Conservation (phyloP, 2,113 vertebrate species). For the Brienomyrus longianalis region DNA sequence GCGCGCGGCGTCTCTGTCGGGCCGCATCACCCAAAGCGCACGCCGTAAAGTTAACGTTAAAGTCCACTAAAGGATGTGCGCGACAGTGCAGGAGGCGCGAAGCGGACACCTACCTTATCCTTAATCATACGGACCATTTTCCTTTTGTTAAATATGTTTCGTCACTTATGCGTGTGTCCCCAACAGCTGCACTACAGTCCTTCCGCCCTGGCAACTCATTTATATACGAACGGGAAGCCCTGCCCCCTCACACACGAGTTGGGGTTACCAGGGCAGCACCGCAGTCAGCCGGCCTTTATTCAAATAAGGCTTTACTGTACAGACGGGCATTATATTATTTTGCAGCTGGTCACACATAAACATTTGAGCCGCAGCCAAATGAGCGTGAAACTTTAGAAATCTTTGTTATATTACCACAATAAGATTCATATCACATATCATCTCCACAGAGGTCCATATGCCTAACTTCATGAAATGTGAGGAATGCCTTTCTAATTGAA, state of each 20-base stretch:
- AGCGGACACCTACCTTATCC: conserved; percentile 29
- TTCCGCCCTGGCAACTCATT: neutral
- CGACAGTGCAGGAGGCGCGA: neutral
- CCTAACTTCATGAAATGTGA: neutral
- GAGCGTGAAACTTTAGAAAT: neutral
- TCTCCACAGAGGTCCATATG: neutral
- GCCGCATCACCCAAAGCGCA: too few species aligned
- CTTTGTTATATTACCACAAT: neutral
- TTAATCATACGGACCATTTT: conserved; percentile 33
- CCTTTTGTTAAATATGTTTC: neutral
- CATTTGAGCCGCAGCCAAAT: neutral
- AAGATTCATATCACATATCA: neutral
- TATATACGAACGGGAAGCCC: neutral
- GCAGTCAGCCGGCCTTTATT: neutral
- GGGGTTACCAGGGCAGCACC: neutral
- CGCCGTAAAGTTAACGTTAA: neutral
- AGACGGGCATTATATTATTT: neutral
- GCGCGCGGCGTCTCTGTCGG: too few species aligned
- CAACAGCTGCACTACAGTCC: neutral
- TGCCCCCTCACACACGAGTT: neutral
- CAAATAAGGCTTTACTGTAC: neutral
- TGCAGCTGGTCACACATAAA: neutral
- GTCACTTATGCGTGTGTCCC: neutral
- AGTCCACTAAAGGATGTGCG: neutral
- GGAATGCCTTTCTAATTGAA: neutral